Base-by-base conservation (phyloP, 2,888 invertebrate genomes). In the Anarsia innoxiella region DNA sequence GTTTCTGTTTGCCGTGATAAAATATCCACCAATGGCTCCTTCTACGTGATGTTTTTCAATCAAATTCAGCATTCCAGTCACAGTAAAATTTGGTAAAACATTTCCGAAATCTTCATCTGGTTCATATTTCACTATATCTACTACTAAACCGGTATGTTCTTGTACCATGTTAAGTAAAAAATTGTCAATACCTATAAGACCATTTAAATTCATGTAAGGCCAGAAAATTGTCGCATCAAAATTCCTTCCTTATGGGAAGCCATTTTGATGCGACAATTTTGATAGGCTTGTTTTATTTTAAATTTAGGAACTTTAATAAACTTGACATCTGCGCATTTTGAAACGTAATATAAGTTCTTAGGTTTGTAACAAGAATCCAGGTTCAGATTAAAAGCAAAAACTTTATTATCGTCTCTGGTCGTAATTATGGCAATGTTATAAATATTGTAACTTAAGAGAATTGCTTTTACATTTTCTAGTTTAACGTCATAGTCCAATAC, bases 1-100 rank as follows among this genome's bases (percentile, higher is more conserved):
- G 23, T 13, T n/a, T 14, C 13, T 32, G 3, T 13, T n/a, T 2
- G n/a, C n/a, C 10, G 1, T 32, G 1, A 32, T 9, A 23, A 5
- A 32, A 13, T 9, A 32, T 12, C 32, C 32, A 10, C 32, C 32
- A 25, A 32, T n/a, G 2, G 9, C 32, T 9, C 23, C 32, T 14
- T 32, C 32, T 4, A 23, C 23, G n/a, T 23, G 4, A 9, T n/a
- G 4, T 10, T 13, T 32, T 23, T 32, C 23, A 23, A 32, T 23
- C 2, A 10, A 9, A 3, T 12, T 8, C 3, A 32, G 23, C 32
- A 32, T 32, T 23, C 32, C 32, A n/a, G 23, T 4, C 10, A 13
- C n/a, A 9, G 12, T 32, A 6, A 12, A 32, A 10, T 32, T 32
- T 1, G 12, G n/a, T 1, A 13, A 3, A 4, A 32, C 25, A 2